Conservation (phyloP, 2,113 vertebrate genomes). For the Tretioscincus oriximinensis region DNA sequence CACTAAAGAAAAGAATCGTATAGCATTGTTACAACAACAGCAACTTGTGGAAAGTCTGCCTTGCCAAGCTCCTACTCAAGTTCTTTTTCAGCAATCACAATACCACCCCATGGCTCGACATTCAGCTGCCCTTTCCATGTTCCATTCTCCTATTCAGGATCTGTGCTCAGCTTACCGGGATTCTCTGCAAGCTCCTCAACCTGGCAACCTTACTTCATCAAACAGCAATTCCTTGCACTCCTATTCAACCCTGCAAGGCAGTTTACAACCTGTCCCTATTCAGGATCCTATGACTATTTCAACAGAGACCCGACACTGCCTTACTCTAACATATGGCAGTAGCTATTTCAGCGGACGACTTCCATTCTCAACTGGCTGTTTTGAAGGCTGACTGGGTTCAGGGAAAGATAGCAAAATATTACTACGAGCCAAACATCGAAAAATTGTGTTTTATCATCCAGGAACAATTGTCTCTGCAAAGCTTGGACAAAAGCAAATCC, state of each 20-base stretch:
- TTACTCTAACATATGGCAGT: constrained; percentile 62
- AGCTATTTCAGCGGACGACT: constrained; percentile 79
- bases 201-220: constrained; percentile 63
- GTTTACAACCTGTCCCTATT: constrained; percentile 68
- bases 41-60: constrained; percentile 50
- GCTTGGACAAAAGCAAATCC: accelerated
- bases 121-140: constrained; percentile 71
- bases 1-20: constrained; percentile 78
- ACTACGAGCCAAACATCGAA: background rate
- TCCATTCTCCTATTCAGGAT: constrained; percentile 80
- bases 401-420: background rate
- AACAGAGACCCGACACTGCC: constrained; percentile 67
- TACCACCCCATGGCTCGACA: constrained; percentile 72
- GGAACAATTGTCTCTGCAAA: background rate
- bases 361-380: constrained; percentile 75
- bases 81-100: constrained; percentile 80
- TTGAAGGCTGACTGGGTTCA: constrained; percentile 74
- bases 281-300: constrained; percentile 75
- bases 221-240: constrained; percentile 46
- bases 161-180: constrained; percentile 80
- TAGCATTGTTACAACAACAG: constrained; percentile 47
- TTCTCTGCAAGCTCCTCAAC: constrained; percentile 77
- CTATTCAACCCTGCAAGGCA: constrained; percentile 66
- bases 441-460: background rate
- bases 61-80: constrained; percentile 67